These are phyloP conservation scores for Eutrigla gurnardus DNA, from an alignment of 2,797 vertebrate species.

Conservation along the genomic window DNA sequence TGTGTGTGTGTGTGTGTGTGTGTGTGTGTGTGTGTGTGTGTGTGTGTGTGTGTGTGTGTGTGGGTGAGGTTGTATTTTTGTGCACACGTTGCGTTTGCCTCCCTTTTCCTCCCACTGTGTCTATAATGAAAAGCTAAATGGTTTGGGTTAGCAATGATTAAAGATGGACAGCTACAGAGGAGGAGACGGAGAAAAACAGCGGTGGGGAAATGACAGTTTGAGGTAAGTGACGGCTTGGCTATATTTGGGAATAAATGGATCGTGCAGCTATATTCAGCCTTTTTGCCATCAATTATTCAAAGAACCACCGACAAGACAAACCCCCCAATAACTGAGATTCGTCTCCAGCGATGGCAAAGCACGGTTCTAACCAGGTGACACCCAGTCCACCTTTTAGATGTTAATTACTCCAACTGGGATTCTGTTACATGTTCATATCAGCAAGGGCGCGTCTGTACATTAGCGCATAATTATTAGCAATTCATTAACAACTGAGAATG, in stretches of 20 bases:
- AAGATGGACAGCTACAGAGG: slow-evolving; percentile 64
- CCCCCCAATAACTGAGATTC: slow-evolving; percentile 49
- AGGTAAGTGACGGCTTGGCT: slow-evolving; percentile 74
- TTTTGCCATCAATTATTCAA: slow-evolving; percentile 73
- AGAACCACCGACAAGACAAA: slow-evolving; percentile 66
- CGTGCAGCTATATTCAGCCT: slow-evolving; percentile 69
- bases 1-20: slow-evolving; percentile 11
- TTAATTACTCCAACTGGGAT: slow-evolving; percentile 19
- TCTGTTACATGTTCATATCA: slow-evolving; percentile 23
- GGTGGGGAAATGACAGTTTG: slow-evolving; percentile 66
- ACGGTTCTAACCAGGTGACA: slow-evolving; percentile 46
- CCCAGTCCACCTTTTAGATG: slow-evolving; percentile 26
- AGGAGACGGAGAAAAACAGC: slow-evolving; percentile 52
- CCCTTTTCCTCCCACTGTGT: slow-evolving; percentile 56
- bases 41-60: slow-evolving; percentile 20
- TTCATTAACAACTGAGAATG: slow-evolving; percentile 38
- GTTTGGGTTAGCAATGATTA: slow-evolving; percentile 69
- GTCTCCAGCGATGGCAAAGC: slow-evolving; percentile 27
- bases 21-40: slow-evolving; percentile 16
- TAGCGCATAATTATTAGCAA: slow-evolving; percentile 42
- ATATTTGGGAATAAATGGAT: slow-evolving; percentile 78
- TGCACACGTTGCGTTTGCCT: slow-evolving; percentile 41
- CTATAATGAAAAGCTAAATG: slow-evolving; percentile 75
- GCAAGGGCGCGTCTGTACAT: slow-evolving; percentile 7
- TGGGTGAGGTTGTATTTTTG: slow-evolving; percentile 24